Conservation (phyloP, 2,888 invertebrate genomes). For the Amphipyra tragopoginis region DNA sequence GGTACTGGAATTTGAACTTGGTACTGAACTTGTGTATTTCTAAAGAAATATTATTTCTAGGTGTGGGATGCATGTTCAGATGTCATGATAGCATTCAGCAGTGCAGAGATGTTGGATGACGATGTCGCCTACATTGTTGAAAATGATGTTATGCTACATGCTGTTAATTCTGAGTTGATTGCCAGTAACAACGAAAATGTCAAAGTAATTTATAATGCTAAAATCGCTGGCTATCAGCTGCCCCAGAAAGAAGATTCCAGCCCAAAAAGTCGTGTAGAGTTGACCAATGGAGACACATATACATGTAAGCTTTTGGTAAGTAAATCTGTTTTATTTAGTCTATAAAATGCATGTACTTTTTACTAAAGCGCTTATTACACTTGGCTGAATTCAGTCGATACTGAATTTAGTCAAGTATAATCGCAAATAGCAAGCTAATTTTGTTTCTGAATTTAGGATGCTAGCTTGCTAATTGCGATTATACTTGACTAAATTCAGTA, state of each 20-base stretch:
- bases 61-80: constrained; percentile 98
- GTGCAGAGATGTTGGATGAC: constrained; percentile 91
- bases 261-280: constrained; percentile 83
- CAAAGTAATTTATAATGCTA: constrained; percentile 92
- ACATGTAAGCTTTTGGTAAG: constrained; percentile 93
- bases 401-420: too few relatives aligned
- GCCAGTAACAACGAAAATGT: constrained; percentile 88
- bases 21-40: too few relatives aligned
- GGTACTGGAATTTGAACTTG: too few relatives aligned
- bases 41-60: constrained; percentile 78
- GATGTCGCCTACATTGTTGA: constrained; percentile 98
- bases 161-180: constrained; percentile 91
- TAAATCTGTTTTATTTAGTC: constrained; percentile 46
- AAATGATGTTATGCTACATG: constrained; percentile 96
- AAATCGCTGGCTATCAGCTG: constrained; percentile 91
- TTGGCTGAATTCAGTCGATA: too few relatives aligned
- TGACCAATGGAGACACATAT: constrained; percentile 91
- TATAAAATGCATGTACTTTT: neutral
- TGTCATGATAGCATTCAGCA: constrained; percentile 95
- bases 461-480: too few relatives aligned
- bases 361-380: neutral
- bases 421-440: too few relatives aligned
- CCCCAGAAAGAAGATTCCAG: constrained; percentile 74
- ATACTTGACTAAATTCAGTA: too few relatives aligned
- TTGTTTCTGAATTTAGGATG: too few relatives aligned